Percentiles rank a stretch among this genome's conserved stretches.
Evolutionary conservation across 2,113 vertebrate genomes (phyloP).

Genomic region (Nycticebus coucang): DNA sequence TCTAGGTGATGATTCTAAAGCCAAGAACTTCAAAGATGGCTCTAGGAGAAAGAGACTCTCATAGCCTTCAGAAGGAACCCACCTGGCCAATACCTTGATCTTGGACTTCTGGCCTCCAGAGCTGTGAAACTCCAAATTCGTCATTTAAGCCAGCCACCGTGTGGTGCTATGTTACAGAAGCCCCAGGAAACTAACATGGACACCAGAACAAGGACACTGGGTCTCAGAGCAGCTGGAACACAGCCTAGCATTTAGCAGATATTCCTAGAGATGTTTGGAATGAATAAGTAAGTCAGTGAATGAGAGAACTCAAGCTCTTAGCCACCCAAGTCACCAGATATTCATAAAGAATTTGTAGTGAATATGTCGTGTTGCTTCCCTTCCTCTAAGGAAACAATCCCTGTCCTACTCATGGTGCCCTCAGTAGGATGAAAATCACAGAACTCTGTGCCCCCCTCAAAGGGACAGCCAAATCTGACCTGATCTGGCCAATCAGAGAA

Average conservation of each 20-base stretch:
- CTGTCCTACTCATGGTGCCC: neutral
- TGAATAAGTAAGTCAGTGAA: neutral
- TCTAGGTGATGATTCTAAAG: neutral
- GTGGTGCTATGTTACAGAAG: neutral
- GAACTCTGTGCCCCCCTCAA: neutral
- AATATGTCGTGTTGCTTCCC: neutral
- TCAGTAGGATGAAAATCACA: neutral
- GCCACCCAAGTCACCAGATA: neutral
- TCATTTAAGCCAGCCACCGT: neutral
- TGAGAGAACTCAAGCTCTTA: neutral
- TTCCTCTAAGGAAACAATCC: neutral
- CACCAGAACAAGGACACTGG: neutral
- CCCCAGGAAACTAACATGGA: neutral
- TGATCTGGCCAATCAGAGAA: neutral
- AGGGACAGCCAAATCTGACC: neutral
- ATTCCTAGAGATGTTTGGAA: neutral
- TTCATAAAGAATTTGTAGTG: neutral
- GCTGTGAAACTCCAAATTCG: neutral
- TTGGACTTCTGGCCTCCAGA: neutral
- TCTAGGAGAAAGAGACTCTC: too few relatives aligned
- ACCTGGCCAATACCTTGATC: neutral
- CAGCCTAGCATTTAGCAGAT: neutral
- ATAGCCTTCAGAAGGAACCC: neutral
- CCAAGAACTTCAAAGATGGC: neutral
- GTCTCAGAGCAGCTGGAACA: neutral